Evolutionary conservation across 2,113 vertebrate species (phyloP).

Genomic region (Myotis brandtii): DNA sequence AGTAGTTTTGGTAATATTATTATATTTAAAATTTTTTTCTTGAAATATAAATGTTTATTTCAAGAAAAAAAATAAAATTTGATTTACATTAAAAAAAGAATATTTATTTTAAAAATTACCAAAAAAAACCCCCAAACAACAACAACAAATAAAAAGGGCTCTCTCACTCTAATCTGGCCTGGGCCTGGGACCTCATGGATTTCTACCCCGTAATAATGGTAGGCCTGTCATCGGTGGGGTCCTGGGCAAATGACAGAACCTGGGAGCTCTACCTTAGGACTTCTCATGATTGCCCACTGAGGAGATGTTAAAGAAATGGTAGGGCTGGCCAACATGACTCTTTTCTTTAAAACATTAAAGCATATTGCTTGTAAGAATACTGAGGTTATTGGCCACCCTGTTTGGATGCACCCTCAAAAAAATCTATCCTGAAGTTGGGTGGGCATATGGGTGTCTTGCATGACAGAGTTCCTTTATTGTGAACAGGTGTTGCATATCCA

Average conservation of each 20-base stretch:
- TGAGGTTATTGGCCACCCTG: constrained; percentile 80
- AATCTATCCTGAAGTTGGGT: constrained; percentile 87
- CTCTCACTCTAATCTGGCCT: constrained; percentile 71
- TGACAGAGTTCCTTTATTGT: constrained; percentile 80
- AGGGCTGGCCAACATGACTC: constrained; percentile 81
- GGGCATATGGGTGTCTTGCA: constrained; percentile 78
- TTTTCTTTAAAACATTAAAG: constrained; percentile 89
- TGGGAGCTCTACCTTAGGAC: constrained; percentile 89
- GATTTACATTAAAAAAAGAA: too few species aligned
- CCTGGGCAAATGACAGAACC: constrained; percentile 84
- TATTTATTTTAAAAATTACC: too few species aligned
- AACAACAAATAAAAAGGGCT: constrained; percentile 45
- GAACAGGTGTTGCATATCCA: constrained; percentile 74
- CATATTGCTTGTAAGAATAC: constrained; percentile 82
- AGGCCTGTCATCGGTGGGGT: neutral
- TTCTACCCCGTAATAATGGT: constrained; percentile 86
- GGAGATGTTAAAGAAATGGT: constrained; percentile 89
- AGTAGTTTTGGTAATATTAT: too few species aligned
- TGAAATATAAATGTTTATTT: too few species aligned
- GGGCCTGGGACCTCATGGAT: constrained; percentile 70
- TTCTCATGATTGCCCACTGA: constrained; percentile 85
- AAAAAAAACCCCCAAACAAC: too few species aligned
- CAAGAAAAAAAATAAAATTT: too few species aligned
- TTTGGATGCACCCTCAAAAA: constrained; percentile 85
- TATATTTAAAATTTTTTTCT: too few species aligned